A percentile compares a stretch with the other conserved stretches of the same genome.
Conservation (phyloP, 2,888 invertebrate species). For the Lasioglossum calceatum region DNA sequence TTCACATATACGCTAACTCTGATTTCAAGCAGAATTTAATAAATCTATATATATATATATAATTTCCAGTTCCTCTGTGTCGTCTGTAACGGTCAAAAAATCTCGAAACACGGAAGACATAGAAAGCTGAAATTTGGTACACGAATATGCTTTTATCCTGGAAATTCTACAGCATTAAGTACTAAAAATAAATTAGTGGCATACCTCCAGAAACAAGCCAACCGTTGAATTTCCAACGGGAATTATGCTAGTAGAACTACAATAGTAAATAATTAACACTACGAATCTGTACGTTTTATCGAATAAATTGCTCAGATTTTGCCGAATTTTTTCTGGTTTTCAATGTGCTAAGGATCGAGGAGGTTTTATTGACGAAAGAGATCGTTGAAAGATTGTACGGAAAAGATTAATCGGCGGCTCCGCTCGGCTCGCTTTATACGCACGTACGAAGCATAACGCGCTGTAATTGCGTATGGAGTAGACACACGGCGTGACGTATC, state of each 20-base stretch:
- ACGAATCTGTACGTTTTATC: background rate
- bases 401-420: background rate
- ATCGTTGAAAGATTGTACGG: background rate
- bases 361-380: background rate
- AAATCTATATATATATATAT: background rate
- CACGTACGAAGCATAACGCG: conserved; percentile 61
- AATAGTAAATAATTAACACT: background rate
- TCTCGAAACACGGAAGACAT: too few species aligned
- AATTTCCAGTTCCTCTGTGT: too few species aligned
- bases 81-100: too few species aligned
- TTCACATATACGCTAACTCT: background rate
- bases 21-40: background rate
- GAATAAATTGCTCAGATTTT: background rate
- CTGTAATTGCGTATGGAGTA: conserved; percentile 76
- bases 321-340: background rate
- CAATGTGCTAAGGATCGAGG: too few species aligned
- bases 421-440: conserved; percentile 20
- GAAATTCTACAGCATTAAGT: too few species aligned
- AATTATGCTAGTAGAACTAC: background rate
- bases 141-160: too few species aligned
- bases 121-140: too few species aligned
- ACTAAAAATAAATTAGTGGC: too few species aligned
- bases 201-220: too few species aligned
- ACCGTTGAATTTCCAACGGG: too few species aligned
- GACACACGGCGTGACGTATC: conserved; percentile 81